These are phyloP conservation scores for Drosophila teissieri DNA, from an alignment of 1,140 invertebrate species.

Conservation along the genomic window DNA sequence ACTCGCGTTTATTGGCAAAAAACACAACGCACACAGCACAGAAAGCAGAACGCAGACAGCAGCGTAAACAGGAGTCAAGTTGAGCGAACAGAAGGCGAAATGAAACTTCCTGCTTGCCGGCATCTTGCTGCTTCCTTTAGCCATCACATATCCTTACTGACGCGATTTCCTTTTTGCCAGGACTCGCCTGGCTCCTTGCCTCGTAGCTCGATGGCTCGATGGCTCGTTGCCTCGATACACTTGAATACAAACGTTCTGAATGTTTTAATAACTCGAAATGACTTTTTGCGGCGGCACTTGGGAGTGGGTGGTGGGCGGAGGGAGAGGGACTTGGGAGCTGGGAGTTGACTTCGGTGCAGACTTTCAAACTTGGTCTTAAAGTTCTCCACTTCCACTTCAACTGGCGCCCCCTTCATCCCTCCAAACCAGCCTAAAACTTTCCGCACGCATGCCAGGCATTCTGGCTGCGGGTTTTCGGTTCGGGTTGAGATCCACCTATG, in stretches of 20 bases:
- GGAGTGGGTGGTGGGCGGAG: constrained; percentile 8
- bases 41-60: constrained; percentile 14
- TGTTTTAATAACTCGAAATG: constrained; percentile 84
- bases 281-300: constrained; percentile 67
- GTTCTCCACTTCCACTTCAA: constrained; percentile 31
- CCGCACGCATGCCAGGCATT: constrained; percentile 60
- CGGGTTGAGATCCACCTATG: constrained; percentile 39
- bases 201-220: not conserved
- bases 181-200: constrained; percentile 9
- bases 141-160: constrained; percentile 74
- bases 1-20: constrained; percentile 77
- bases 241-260: constrained; percentile 80
- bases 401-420: not conserved
- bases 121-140: constrained; percentile 70
- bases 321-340: too few species aligned
- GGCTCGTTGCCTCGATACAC: constrained; percentile 53
- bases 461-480: constrained; percentile 20
- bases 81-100: constrained; percentile 65
- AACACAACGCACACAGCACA: constrained; percentile 21
- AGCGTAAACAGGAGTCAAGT: constrained; percentile 51
- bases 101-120: constrained; percentile 78
- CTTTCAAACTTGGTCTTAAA: constrained; percentile 48
- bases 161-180: constrained; percentile 39
- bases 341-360: constrained; percentile 26
- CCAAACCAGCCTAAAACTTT: constrained; percentile 63